Evolutionary conservation across 2,797 vertebrate species (phyloP).

Genomic region (Ceyx erithaca): DNA sequence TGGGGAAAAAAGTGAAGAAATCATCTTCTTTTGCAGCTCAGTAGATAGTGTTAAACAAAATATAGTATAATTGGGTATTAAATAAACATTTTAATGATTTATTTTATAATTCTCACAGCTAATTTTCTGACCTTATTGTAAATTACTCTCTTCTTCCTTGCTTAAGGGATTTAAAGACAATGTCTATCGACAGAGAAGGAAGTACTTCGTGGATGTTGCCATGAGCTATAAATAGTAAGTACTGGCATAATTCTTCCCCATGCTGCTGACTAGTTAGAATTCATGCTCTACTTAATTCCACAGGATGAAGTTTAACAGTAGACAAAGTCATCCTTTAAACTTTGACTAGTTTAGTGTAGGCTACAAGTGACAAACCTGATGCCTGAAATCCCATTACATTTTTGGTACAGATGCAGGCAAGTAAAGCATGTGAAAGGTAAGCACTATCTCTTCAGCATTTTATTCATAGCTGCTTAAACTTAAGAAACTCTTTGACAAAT

Average conservation of each 20-base stretch:
- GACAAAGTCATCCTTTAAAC: conserved; percentile 30
- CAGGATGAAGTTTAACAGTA: conserved; percentile 36
- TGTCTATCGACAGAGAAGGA: conserved; percentile 95
- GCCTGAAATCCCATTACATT: conserved; percentile 7
- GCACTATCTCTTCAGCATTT: not conserved
- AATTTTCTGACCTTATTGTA: conserved; percentile 42
- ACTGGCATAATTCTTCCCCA: conserved; percentile 50
- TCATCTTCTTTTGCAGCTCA: not conserved
- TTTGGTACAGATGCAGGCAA: conserved; percentile 16
- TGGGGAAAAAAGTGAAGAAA: not conserved
- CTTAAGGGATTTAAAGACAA: conserved; percentile 96
- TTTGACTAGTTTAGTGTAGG: conserved; percentile 6
- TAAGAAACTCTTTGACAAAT: not conserved
- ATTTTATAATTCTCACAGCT: conserved; percentile 26
- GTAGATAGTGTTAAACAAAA: conserved; percentile 30
- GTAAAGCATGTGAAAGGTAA: not conserved
- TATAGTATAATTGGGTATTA: conserved; percentile 19
- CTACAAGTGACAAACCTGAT: conserved; percentile 22
- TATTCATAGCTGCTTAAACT: not conserved
- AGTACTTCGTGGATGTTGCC: conserved; percentile 97
- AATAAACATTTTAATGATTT: conserved; percentile 54
- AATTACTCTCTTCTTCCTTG: conserved; percentile 69
- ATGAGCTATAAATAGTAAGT: conserved; percentile 98
- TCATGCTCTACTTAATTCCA: conserved; percentile 38
- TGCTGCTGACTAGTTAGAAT: conserved; percentile 46